Evolutionary conservation across 2,888 invertebrate genomes (phyloP).

Genomic region (Yponomeuta malinellus): DNA sequence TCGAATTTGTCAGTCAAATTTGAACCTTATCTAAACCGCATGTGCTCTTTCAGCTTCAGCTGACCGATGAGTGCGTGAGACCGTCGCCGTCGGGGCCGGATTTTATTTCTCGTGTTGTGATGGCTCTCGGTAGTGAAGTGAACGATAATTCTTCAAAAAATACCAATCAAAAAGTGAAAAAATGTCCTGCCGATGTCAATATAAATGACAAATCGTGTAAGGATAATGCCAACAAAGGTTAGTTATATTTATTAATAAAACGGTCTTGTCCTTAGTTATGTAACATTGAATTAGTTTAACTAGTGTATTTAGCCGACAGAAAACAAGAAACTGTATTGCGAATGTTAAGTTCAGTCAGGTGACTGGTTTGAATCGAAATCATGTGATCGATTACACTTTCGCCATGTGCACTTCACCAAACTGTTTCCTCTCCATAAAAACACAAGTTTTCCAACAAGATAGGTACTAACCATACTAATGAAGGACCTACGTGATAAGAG

Average conservation of each 20-base stretch:
- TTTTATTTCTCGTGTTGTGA: constrained; percentile 70
- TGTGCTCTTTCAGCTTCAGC: constrained; percentile 65
- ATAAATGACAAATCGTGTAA: constrained; percentile 58
- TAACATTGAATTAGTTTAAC: constrained; percentile 47
- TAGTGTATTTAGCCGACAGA: background rate
- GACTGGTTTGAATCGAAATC: constrained; percentile 40
- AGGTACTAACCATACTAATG: background rate
- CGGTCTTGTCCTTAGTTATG: constrained; percentile 68
- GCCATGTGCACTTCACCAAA: constrained; percentile 18
- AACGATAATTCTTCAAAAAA: constrained; percentile 69
- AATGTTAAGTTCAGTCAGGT: constrained; percentile 46
- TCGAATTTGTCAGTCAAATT: constrained; percentile 52
- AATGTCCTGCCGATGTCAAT: constrained; percentile 58
- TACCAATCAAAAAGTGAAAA: constrained; percentile 69
- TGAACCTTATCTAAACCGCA: constrained; percentile 69
- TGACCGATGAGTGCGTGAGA: constrained; percentile 47
- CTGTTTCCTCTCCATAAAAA: background rate
- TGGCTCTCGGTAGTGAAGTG: constrained; percentile 77
- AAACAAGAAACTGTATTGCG: background rate
- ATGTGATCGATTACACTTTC: constrained; percentile 42
- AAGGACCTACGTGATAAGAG: no score
- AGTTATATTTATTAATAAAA: constrained; percentile 39
- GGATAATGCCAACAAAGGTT: constrained; percentile 68
- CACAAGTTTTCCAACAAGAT: background rate
- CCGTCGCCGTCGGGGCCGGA: constrained; percentile 67